A percentile compares a stretch with the other conserved stretches of the same genome.
Evolutionary conservation across 2,888 invertebrate species (phyloP).

Genomic region (Heliconius ismenius): DNA sequence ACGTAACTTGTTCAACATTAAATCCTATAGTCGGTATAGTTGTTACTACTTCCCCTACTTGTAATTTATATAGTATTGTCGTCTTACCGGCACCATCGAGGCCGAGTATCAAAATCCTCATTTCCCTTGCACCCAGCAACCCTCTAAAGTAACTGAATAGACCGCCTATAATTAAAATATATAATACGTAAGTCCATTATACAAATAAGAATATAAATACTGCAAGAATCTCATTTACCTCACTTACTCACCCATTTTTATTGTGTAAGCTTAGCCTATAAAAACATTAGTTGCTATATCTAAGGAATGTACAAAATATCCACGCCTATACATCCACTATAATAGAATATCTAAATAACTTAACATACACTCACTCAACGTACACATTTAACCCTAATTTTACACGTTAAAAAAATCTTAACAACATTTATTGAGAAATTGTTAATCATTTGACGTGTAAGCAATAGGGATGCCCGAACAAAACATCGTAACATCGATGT

Average conservation of each 20-base stretch:
- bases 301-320: constrained; percentile 54
- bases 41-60: constrained; percentile 99
- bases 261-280: constrained; percentile 59
- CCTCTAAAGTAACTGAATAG: constrained; percentile 98
- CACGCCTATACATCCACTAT: constrained; percentile 43
- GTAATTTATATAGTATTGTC: constrained; percentile 97
- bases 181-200: not conserved
- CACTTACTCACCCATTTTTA: constrained; percentile 71
- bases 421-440: constrained; percentile 48
- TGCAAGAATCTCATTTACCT: constrained; percentile 37
- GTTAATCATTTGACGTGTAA: constrained; percentile 52
- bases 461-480: no score
- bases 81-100: constrained; percentile 99
- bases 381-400: constrained; percentile 36
- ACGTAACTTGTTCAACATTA: constrained; percentile 99
- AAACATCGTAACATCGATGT: no score
- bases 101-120: constrained; percentile 98
- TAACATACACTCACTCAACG: constrained; percentile 30
- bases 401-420: constrained; percentile 38
- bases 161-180: constrained; percentile 86
- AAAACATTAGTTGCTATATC: constrained; percentile 67
- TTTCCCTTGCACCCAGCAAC: constrained; percentile 97
- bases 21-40: constrained; percentile 99
- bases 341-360: constrained; percentile 18
- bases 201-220: constrained; percentile 30